Base-by-base conservation (phyloP, 2,113 vertebrate species). In the Cinclus cinclus region DNA sequence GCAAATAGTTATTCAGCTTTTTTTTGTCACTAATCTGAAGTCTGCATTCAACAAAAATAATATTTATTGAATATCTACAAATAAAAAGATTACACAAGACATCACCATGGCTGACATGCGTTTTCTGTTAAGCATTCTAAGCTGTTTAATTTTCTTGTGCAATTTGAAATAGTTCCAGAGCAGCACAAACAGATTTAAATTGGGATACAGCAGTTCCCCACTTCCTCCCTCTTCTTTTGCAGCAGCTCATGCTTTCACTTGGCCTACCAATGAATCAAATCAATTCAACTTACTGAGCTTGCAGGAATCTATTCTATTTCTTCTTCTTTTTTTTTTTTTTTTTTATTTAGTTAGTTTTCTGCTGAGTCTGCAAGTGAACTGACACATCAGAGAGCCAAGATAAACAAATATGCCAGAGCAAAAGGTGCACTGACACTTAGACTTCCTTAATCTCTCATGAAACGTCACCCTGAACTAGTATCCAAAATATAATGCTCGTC, bases 281-380 rank as follows among this genome's bases (percentile, higher is more conserved):
- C 71, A 69, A 23, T 94, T 79, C 44, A 62, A 46, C 14, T 55
- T 76, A 92, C 75, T 92, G 67, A 86, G 62, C 70, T 93, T 83
- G 63, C 75, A 93, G 35, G 37, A 93, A 90, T 65, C n/a, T 71
- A 52, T 87, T 84, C 23, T 74, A 14, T 82, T 92, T 68, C 47
- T 77, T 94, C 17, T 4, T 42, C 17, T 17, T 42, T 42, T 42
- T 44, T 44, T 44, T 7, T 44, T 47, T 16, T 28, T 52, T 52
- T 13, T 49, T 50, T 83, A 77, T 91, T 70, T 31, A 18, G 30
- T 85, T 79, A 69, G n/a, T 77, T 85, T 94, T 85, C 67, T 93
- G 82, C 82, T 93, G 90, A 88, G 28, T 42, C 75, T 64, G 71
- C 88, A 93, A 94, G 41, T 27, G 46, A 79, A 65, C 82, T 83